Evolutionary conservation across 2,797 vertebrate species (phyloP).

Genomic region (Scolopax bukidnonensis): DNA sequence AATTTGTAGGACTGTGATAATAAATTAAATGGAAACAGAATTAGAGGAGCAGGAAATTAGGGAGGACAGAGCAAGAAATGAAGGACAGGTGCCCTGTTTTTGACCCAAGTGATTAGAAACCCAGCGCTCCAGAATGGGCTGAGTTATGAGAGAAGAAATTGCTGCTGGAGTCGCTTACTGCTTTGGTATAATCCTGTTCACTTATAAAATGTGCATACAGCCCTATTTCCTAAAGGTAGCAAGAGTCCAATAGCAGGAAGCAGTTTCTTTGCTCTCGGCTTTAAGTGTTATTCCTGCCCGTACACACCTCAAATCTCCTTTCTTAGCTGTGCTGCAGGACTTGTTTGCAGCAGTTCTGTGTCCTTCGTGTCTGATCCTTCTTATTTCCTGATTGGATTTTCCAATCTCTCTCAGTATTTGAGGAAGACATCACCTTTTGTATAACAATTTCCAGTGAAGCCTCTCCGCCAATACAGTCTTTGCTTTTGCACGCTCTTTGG

Average conservation of each 20-base stretch:
- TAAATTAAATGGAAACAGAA: not conserved
- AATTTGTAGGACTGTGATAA: not conserved
- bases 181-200: not conserved
- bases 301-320: not conserved
- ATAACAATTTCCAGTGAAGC: not conserved
- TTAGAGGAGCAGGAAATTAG: not conserved
- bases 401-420: not conserved
- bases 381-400: not conserved
- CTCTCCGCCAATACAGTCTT: not conserved
- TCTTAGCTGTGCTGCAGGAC: not conserved
- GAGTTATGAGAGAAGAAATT: not conserved
- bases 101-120: not conserved
- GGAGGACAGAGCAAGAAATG: not conserved
- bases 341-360: not conserved
- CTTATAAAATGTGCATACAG: not conserved
- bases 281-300: not conserved
- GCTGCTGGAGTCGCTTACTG: not conserved
- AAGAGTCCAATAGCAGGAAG: not conserved
- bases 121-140: not conserved
- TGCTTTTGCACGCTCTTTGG: not conserved
- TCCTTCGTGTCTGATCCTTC: not conserved
- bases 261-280: not conserved
- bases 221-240: not conserved
- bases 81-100: not conserved
- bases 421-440: not conserved